Conservation (phyloP, 2,888 invertebrate species). For the Himalopsyche kuldschensis region DNA sequence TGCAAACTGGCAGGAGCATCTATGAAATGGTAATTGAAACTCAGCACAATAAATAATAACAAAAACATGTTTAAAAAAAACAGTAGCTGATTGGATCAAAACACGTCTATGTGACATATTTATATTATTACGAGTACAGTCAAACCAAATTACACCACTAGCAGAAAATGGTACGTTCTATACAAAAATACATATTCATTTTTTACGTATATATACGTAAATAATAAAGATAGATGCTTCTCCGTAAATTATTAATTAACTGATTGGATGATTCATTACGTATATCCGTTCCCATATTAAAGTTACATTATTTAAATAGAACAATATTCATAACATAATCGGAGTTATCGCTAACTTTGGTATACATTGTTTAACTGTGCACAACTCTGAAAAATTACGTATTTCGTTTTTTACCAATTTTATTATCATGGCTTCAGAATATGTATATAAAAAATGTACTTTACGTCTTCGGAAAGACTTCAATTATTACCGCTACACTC, state of each 20-base stretch:
- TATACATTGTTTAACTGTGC: slow-evolving; percentile 47
- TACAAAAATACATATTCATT: slow-evolving; percentile 38
- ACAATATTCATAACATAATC: slow-evolving; percentile 33
- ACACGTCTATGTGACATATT: background rate
- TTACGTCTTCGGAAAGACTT: slow-evolving; percentile 31
- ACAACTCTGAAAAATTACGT: slow-evolving; percentile 39
- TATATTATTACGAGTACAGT: background rate
- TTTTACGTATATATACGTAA: slow-evolving; percentile 30
- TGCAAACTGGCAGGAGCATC: background rate
- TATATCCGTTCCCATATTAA: slow-evolving; percentile 32
- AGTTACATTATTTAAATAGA: slow-evolving; percentile 29
- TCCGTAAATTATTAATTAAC: slow-evolving; percentile 25
- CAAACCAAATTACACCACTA: slow-evolving; percentile 8
- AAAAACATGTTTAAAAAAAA: background rate
- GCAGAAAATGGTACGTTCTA: slow-evolving; percentile 26
- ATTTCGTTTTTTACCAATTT: slow-evolving; percentile 29
- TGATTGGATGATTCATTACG: slow-evolving; percentile 35
- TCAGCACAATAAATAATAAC: background rate
- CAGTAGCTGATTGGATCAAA: background rate
- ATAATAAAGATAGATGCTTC: slow-evolving; percentile 25
- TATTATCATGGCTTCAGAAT: slow-evolving; percentile 39
- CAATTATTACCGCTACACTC: slow-evolving; percentile 32
- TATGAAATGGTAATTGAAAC: background rate
- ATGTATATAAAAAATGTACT: slow-evolving; percentile 38
- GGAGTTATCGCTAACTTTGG: slow-evolving; percentile 55